A percentile compares a stretch with the other conserved stretches of the same genome.
Evolutionary conservation across 2,888 invertebrate genomes (phyloP).

Genomic region (Acleris holmiana): DNA sequence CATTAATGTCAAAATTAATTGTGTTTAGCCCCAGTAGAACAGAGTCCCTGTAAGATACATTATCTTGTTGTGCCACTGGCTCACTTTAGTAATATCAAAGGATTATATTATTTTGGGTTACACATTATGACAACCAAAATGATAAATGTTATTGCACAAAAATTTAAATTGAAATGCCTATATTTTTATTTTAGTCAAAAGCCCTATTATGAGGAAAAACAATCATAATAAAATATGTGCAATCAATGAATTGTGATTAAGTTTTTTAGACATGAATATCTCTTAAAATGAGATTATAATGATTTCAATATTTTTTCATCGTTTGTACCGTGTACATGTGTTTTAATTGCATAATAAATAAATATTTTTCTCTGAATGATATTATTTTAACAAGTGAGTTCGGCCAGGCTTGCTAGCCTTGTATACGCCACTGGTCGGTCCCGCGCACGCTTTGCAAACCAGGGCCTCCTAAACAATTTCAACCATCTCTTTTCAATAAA

Average conservation of each 20-base stretch:
- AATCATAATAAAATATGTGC: slow-evolving; percentile 22
- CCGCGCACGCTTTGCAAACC: neutral
- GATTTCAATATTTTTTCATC: neutral
- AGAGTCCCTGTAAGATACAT: too few relatives aligned
- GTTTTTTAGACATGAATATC: too few relatives aligned
- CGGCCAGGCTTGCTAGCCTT: neutral
- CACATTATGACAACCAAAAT: too few relatives aligned
- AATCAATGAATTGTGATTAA: neutral
- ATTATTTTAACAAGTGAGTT: neutral
- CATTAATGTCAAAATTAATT: too few relatives aligned
- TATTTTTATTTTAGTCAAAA: too few relatives aligned
- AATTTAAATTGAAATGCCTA: too few relatives aligned
- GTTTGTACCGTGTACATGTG: slow-evolving; percentile 13
- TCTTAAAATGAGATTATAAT: too few relatives aligned
- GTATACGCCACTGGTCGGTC: slow-evolving; percentile 2
- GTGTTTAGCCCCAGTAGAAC: too few relatives aligned
- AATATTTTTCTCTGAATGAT: neutral
- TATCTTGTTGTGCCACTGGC: too few relatives aligned
- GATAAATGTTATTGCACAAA: too few relatives aligned
- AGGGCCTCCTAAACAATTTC: neutral
- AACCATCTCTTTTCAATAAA: neutral
- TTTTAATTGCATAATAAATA: slow-evolving; percentile 33
- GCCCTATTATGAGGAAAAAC: slow-evolving; percentile 1
- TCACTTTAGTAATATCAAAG: too few relatives aligned
- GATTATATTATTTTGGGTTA: too few relatives aligned